Percentiles rank a stretch among this genome's conserved stretches.
Conservation (phyloP, 2,113 vertebrate species). For the Leiothrix lutea region DNA sequence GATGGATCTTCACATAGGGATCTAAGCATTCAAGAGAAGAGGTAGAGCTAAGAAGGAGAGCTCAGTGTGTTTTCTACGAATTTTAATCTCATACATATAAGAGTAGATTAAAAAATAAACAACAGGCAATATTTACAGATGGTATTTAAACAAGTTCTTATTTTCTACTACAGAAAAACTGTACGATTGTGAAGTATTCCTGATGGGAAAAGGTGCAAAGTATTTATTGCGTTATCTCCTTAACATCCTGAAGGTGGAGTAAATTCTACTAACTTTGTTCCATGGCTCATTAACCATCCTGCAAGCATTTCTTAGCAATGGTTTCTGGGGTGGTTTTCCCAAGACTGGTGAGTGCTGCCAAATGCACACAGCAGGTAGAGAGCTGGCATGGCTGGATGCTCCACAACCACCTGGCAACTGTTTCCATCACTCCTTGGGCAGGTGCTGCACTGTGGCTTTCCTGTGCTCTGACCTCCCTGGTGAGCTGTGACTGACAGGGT, state of each 20-base stretch:
- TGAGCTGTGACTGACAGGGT: neutral
- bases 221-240: neutral
- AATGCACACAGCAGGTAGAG: neutral
- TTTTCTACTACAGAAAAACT: neutral
- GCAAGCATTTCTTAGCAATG: neutral
- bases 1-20: conserved; percentile 98
- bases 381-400: neutral
- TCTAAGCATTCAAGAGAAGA: conserved; percentile 76
- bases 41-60: neutral
- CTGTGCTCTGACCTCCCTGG: neutral
- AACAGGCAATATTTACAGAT: neutral
- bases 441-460: accelerated
- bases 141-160: neutral
- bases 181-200: neutral
- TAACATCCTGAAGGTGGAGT: neutral
- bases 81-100: neutral
- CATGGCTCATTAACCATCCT: neutral
- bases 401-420: neutral
- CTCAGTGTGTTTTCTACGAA: neutral
- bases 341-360: accelerated
- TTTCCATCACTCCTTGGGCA: neutral
- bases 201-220: neutral
- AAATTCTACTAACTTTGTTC: neutral
- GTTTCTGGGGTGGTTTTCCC: neutral
- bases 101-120: neutral